phyloP scores from a whole-genome alignment of 2,888 invertebrate genomes.

The Carterocephalus palaemon region DNA sequence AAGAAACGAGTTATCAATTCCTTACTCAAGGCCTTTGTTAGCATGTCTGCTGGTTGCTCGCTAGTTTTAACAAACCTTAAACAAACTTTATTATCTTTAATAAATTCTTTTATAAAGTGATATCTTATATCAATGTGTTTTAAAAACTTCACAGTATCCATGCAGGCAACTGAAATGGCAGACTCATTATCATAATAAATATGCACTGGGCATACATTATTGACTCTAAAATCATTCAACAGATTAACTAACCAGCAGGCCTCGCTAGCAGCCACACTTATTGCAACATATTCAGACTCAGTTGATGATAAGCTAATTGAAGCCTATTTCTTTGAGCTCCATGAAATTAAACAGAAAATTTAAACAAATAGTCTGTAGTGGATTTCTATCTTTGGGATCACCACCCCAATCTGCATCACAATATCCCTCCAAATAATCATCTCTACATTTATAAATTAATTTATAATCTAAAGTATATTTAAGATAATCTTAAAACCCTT shows the following conservation, averaged over 20 bases:
- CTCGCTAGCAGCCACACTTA: constrained; percentile 27
- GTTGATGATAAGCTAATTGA: constrained; percentile 29
- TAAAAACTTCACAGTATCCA: constrained; percentile 20
- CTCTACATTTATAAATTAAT: constrained; percentile 20
- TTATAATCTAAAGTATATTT: constrained; percentile 22
- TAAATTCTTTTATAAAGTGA: constrained; percentile 26
- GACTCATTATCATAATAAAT: constrained; percentile 27
- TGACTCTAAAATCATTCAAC: constrained; percentile 21
- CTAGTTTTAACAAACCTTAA: constrained; percentile 27
- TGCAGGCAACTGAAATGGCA: constrained; percentile 22
- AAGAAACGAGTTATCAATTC: constrained; percentile 12
- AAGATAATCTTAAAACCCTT: constrained; percentile 24
- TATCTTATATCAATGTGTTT: constrained; percentile 26
- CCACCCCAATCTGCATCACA: constrained; percentile 26
- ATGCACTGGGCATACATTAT: constrained; percentile 15
- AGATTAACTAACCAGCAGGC: constrained; percentile 28
- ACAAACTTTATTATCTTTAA: constrained; percentile 21
- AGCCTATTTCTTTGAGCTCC: constrained; percentile 36
- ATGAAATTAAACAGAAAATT: constrained; percentile 34
- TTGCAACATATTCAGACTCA: constrained; percentile 25
- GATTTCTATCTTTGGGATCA: constrained; percentile 23
- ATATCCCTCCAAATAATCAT: constrained; percentile 9
- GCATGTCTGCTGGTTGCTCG: constrained; percentile 27
- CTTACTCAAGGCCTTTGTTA: constrained; percentile 26
- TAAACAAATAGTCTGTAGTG: constrained; percentile 34